phyloP scores from a whole-genome alignment of 2,888 invertebrate genomes.

The Imbricaverruca yamaguchii region DNA sequence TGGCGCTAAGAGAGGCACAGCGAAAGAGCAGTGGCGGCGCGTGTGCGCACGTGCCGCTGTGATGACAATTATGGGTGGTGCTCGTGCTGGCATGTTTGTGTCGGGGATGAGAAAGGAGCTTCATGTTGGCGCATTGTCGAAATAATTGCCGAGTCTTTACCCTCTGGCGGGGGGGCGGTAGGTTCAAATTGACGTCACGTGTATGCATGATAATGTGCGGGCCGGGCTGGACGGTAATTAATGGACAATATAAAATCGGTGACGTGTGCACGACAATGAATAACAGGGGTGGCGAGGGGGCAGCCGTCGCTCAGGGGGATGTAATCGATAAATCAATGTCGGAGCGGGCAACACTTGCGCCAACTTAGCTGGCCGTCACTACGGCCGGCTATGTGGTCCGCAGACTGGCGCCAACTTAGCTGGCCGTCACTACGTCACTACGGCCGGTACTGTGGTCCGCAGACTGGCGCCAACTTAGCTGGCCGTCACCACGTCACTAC shows the following conservation, averaged over 20 bases:
- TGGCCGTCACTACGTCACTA: not conserved
- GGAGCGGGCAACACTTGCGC: not conserved
- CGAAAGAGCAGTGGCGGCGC: conserved; percentile 1
- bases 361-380: not conserved
- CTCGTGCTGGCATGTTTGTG: not conserved
- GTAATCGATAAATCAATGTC: conserved; percentile 14
- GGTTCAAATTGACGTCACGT: conserved; percentile 4
- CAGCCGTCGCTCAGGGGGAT: not conserved
- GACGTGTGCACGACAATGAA: conserved; percentile 13
- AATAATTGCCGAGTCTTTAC: conserved; percentile 8
- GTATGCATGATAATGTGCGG: not conserved
- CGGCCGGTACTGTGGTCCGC: no score
- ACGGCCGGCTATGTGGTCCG: not conserved
- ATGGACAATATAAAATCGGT: conserved; percentile 19
- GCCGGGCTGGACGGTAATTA: not conserved
- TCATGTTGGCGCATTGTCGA: conserved; percentile 1
- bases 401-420: not conserved
- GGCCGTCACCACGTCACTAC: no score
- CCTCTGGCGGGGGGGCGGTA: not conserved
- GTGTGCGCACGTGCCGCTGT: not conserved
- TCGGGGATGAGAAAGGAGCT: not conserved
- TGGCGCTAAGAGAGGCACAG: not conserved
- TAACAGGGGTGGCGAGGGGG: conserved; percentile 10
- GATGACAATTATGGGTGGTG: not conserved
- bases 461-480: no score